These are phyloP conservation scores for Philaethria dido DNA, from an alignment of 2,888 invertebrate species.

Conservation along the genomic window DNA sequence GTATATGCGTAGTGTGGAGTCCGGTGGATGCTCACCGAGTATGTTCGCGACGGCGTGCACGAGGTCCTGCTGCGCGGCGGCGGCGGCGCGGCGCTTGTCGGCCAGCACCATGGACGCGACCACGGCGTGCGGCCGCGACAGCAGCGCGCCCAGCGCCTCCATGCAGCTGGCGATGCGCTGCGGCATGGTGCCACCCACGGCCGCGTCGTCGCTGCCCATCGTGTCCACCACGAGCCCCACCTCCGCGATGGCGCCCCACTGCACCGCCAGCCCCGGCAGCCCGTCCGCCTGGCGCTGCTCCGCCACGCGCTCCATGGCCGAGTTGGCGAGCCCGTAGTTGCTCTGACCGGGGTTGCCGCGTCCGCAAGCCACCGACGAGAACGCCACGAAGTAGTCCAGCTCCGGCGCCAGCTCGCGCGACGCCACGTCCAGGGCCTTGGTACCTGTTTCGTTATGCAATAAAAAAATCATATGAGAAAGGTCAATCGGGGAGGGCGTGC, in stretches of 20 bases:
- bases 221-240: conserved; percentile 96
- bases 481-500: not conserved
- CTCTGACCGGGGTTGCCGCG: conserved; percentile 98
- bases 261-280: conserved; percentile 94
- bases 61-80: conserved; percentile 82
- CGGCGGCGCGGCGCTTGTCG: conserved; percentile 88
- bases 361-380: conserved; percentile 98
- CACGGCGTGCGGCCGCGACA: conserved; percentile 94
- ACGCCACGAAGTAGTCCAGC: conserved; percentile 96
- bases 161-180: conserved; percentile 98
- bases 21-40: conserved; percentile 85
- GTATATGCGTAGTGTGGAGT: too few species aligned
- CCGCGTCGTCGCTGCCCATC: conserved; percentile 94
- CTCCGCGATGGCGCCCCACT: conserved; percentile 99
- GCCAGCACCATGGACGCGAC: conserved; percentile 93
- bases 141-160: conserved; percentile 93
- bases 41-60: conserved; percentile 94
- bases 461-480: not conserved
- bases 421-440: conserved; percentile 90
- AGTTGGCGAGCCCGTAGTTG: conserved; percentile 98
- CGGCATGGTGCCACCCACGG: conserved; percentile 97
- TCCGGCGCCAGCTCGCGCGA: conserved; percentile 91
- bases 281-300: conserved; percentile 93
- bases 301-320: conserved; percentile 97
- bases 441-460: conserved; percentile 55